Percentiles rank a stretch among this genome's conserved stretches.
These are phyloP conservation scores for Lineus longissimus DNA, from an alignment of 1,140 invertebrate species.

Conservation along the genomic window DNA sequence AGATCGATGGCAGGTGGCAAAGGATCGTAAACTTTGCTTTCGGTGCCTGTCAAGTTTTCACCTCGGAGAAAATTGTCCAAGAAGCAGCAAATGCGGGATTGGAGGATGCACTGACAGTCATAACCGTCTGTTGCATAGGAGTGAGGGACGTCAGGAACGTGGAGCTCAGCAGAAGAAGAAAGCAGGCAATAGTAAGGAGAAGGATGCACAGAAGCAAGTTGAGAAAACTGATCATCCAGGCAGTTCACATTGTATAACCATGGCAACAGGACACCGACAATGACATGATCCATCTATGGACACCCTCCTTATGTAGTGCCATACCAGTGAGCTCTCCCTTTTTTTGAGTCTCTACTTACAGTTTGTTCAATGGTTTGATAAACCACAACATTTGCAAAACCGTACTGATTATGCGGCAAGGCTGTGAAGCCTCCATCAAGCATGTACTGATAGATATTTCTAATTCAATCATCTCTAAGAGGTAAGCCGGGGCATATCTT, in stretches of 20 bases:
- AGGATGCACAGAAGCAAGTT: too few relatives aligned
- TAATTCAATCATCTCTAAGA: neutral
- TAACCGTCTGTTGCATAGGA: too few relatives aligned
- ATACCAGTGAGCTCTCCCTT: too few relatives aligned
- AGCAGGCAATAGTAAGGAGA: too few relatives aligned
- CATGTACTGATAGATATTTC: neutral
- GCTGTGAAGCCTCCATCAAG: neutral
- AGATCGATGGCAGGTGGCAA: neutral
- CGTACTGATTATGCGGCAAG: neutral
- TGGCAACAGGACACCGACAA: too few relatives aligned
- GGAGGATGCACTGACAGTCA: too few relatives aligned
- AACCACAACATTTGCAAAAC: neutral
- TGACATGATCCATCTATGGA: too few relatives aligned
- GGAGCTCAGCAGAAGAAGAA: too few relatives aligned
- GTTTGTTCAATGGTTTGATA: neutral
- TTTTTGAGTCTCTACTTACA: neutral
- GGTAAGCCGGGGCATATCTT: constrained; percentile 4
- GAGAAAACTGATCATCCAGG: too few relatives aligned
- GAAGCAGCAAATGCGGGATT: neutral
- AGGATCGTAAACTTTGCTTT: neutral
- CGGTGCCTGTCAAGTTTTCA: neutral
- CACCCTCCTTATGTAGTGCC: too few relatives aligned
- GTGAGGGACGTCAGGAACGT: too few relatives aligned
- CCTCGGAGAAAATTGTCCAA: neutral
- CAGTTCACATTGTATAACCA: too few relatives aligned